Conservation (phyloP, 2,113 vertebrate species). For the Noturus placidus region DNA sequence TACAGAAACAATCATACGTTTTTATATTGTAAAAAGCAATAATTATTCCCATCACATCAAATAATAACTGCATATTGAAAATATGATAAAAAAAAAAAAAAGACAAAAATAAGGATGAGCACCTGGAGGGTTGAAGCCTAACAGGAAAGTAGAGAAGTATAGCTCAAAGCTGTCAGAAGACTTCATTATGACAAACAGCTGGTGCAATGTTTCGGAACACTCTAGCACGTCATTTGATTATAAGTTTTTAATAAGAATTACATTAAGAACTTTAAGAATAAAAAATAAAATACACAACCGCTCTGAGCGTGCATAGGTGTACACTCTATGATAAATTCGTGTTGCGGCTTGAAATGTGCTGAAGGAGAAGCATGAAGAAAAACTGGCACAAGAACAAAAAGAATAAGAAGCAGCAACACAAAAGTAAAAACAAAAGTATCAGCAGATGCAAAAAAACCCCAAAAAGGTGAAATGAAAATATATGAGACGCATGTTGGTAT, state of each 20-base stretch:
- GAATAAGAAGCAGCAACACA: background rate
- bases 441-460: background rate
- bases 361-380: background rate
- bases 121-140: background rate
- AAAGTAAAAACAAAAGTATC: background rate
- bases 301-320: too few relatives aligned
- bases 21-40: background rate
- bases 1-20: background rate
- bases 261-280: background rate
- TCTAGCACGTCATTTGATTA: background rate
- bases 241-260: background rate
- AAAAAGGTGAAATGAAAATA: background rate
- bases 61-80: background rate
- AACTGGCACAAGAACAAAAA: background rate
- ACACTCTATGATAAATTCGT: background rate
- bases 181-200: background rate
- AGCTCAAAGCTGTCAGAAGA: conserved; percentile 2
- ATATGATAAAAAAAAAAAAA: background rate
- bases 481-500: background rate
- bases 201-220: background rate
- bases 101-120: background rate
- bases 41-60: too few relatives aligned
- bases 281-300: background rate
- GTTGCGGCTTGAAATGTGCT: background rate
- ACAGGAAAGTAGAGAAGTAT: background rate